Conservation (phyloP, 2,888 invertebrate species). For the Drosophila atroscutellata region DNA sequence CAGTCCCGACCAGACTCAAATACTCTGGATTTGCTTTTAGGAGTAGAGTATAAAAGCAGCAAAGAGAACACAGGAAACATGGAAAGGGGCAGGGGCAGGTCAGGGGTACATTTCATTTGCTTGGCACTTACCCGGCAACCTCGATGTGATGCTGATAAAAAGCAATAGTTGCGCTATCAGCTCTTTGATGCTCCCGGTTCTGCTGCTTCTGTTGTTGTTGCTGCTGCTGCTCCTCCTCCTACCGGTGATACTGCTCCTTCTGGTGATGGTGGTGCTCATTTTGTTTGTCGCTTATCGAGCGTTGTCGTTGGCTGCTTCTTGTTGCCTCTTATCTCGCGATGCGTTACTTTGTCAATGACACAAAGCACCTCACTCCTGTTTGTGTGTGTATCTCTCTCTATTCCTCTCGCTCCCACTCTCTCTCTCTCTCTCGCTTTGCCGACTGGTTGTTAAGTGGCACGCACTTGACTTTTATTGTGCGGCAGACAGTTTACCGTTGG, state of each 20-base stretch:
- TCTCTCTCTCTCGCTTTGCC: neutral
- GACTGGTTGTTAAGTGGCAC: conserved; percentile 60
- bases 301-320: conserved; percentile 31
- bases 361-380: conserved; percentile 31
- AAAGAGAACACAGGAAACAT: conserved; percentile 30
- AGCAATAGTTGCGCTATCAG: conserved; percentile 72
- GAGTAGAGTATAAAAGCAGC: conserved; percentile 3
- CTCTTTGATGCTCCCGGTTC: conserved; percentile 42
- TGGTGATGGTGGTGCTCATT: conserved; percentile 49
- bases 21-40: neutral
- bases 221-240: conserved; percentile 19
- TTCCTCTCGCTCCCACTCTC: conserved; percentile 3
- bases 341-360: conserved; percentile 61
- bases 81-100: conserved; percentile 29
- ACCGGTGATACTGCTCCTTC: conserved; percentile 14
- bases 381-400: conserved; percentile 12
- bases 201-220: conserved; percentile 20
- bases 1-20: neutral
- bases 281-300: conserved; percentile 57
- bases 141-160: conserved; percentile 77
- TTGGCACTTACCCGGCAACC: conserved; percentile 80
- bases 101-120: conserved; percentile 36
- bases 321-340: conserved; percentile 49
- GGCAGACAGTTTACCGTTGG: conserved; percentile 48
- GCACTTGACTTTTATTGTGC: conserved; percentile 64